Percentiles rank a stretch among this genome's conserved stretches.
These are phyloP conservation scores for Clepsis dumicolana DNA, from an alignment of 2,888 invertebrate species.

Conservation along the genomic window DNA sequence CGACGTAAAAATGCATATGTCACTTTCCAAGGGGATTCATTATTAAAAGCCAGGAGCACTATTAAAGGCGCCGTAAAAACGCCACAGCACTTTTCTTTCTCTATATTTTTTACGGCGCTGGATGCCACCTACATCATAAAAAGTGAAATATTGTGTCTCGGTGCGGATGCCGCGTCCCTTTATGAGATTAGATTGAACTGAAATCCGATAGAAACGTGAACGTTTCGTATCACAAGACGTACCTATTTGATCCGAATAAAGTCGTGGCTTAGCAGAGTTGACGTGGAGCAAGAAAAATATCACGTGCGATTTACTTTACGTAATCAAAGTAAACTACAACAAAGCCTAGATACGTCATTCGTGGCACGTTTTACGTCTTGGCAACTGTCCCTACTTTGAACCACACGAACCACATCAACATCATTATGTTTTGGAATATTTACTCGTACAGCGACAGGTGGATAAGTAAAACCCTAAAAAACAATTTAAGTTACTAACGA, in stretches of 20 bases:
- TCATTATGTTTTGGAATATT: neutral
- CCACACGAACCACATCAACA: too few relatives aligned
- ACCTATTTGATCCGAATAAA: slow-evolving; percentile 44
- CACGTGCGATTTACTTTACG: slow-evolving; percentile 9
- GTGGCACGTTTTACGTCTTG: neutral
- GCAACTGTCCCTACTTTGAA: neutral
- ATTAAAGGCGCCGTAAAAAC: slow-evolving; percentile 74
- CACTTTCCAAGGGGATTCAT: slow-evolving; percentile 49
- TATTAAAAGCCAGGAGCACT: slow-evolving; percentile 61
- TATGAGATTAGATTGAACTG: slow-evolving; percentile 76
- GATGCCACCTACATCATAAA: slow-evolving; percentile 81
- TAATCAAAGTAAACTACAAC: slow-evolving; percentile 7
- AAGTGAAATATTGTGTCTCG: slow-evolving; percentile 81
- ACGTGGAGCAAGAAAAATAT: slow-evolving; percentile 5
- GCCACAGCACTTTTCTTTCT: slow-evolving; percentile 69
- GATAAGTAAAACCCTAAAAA: neutral
- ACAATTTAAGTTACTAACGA: too few relatives aligned
- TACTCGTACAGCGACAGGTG: neutral
- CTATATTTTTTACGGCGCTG: slow-evolving; percentile 76
- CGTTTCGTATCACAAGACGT: slow-evolving; percentile 46
- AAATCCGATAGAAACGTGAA: slow-evolving; percentile 73
- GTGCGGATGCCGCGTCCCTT: slow-evolving; percentile 73
- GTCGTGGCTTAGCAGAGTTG: slow-evolving; percentile 39
- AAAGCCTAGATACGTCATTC: neutral
- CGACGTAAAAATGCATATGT: slow-evolving; percentile 23